These are phyloP conservation scores for Elephantulus edwardii DNA, from an alignment of 2,113 vertebrate species.

Conservation along the genomic window DNA sequence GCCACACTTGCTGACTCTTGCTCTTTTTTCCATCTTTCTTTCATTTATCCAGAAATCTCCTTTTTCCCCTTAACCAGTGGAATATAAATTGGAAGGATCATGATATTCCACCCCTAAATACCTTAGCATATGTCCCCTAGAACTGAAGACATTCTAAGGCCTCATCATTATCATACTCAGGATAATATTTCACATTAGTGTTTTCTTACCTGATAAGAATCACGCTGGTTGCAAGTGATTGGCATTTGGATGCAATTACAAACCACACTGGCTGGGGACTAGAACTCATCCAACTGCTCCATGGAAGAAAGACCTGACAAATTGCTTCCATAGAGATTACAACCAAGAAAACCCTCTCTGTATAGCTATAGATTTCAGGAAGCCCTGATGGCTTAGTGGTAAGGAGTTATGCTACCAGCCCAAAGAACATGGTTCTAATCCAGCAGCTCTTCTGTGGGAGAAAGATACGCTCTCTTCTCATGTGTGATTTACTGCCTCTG, in stretches of 20 bases:
- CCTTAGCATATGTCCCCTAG: not conserved
- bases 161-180: not conserved
- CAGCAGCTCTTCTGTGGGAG: too few species aligned
- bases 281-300: not conserved
- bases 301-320: not conserved
- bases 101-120: not conserved
- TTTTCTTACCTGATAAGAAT: too few species aligned
- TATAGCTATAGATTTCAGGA: too few species aligned
- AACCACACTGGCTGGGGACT: not conserved
- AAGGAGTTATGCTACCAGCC: too few species aligned
- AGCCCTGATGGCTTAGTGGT: too few species aligned
- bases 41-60: not conserved
- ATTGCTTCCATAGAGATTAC: not conserved
- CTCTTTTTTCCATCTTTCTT: not conserved
- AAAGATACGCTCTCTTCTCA: too few species aligned
- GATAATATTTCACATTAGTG: not conserved
- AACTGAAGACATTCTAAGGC: not conserved
- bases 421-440: too few species aligned
- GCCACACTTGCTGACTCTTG: not conserved
- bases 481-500: too few species aligned
- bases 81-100: not conserved
- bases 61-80: not conserved
- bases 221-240: too few species aligned
- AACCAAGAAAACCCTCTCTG: not conserved
- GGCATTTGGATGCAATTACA: too few species aligned